A percentile compares a stretch with the other conserved stretches of the same genome.
phyloP scores from a whole-genome alignment of 2,888 invertebrate genomes.

The Ophraella communa region DNA sequence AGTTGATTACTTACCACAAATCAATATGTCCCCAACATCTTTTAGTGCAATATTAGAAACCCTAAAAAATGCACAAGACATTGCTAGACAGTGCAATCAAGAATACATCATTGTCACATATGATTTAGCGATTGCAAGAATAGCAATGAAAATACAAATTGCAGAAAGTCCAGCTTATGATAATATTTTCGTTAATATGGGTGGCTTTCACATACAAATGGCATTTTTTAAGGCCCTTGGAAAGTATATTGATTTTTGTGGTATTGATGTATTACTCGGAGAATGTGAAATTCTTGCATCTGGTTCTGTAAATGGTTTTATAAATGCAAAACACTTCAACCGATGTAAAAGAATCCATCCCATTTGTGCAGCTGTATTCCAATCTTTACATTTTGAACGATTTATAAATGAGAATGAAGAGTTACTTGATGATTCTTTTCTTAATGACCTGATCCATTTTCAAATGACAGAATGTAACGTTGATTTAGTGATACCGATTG shows the following conservation, averaged over 20 bases:
- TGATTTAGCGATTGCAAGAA: too few species aligned
- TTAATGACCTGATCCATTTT: too few species aligned
- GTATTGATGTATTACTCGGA: constrained; percentile 47
- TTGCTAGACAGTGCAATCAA: neutral
- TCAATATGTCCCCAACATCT: neutral
- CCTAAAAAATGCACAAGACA: neutral
- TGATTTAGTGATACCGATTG: neutral
- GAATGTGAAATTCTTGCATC: constrained; percentile 45
- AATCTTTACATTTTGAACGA: neutral
- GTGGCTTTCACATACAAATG: neutral
- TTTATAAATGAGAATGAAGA: too few species aligned
- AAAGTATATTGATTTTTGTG: constrained; percentile 49
- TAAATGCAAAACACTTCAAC: neutral
- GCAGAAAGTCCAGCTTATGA: neutral
- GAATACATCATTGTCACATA: too few species aligned
- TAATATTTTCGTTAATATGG: neutral
- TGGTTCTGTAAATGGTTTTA: constrained; percentile 10
- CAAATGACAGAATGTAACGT: too few species aligned
- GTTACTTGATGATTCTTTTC: too few species aligned
- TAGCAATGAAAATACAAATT: constrained; percentile 2
- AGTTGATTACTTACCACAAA: constrained; percentile 1
- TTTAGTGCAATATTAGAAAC: neutral
- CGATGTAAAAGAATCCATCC: neutral
- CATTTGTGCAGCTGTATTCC: neutral
- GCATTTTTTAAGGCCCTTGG: constrained; percentile 51